phyloP scores from a whole-genome alignment of 1,140 invertebrate genomes.

The Bombus sylvicola region DNA sequence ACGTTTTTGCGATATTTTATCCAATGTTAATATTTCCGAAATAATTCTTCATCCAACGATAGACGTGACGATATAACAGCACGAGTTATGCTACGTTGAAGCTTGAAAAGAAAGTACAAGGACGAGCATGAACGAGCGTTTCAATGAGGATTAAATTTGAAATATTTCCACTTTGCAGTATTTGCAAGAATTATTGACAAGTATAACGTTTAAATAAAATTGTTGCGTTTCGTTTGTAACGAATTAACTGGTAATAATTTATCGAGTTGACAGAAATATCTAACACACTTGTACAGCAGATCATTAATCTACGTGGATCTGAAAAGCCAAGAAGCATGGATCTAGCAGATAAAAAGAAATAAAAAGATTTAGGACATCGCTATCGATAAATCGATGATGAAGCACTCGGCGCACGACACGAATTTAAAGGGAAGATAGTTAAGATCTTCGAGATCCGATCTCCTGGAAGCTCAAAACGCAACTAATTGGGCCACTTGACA shows the following conservation, averaged over 20 bases:
- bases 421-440: not conserved
- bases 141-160: not conserved
- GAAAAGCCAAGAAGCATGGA: too few relatives aligned
- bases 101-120: too few relatives aligned
- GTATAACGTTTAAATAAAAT: too few relatives aligned
- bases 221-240: not conserved
- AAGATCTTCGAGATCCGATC: conserved; percentile 5
- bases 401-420: not conserved
- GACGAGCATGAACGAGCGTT: too few relatives aligned
- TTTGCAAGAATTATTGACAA: too few relatives aligned
- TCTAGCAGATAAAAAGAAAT: not conserved
- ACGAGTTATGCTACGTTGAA: too few relatives aligned
- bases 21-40: not conserved
- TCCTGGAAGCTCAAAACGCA: not conserved
- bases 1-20: not conserved
- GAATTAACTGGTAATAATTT: not conserved
- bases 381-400: conserved; percentile 8
- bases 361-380: not conserved
- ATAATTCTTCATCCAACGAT: not conserved
- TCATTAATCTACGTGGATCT: not conserved
- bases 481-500: conserved; percentile 14
- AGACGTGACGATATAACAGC: not conserved
- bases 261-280: not conserved
- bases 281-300: not conserved
- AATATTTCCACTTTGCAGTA: not conserved